These are phyloP conservation scores for Latrodectus geometricus DNA, from an alignment of 1,140 invertebrate genomes.

Conservation along the genomic window DNA sequence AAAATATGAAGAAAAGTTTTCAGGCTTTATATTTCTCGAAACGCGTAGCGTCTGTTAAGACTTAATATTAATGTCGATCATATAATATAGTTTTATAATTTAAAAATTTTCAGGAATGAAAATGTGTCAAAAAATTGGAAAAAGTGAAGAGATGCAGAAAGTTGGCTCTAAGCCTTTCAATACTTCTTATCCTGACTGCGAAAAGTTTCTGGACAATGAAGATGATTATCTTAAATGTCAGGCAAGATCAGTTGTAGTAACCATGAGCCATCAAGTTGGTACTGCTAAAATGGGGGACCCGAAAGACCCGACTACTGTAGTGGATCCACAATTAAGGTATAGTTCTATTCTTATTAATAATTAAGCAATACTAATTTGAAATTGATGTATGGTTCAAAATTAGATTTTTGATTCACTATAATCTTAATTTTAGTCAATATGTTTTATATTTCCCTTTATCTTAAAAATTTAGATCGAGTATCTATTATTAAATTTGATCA, in stretches of 20 bases:
- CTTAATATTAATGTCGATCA: no score
- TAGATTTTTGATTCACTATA: background rate
- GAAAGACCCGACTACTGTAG: conserved; percentile 81
- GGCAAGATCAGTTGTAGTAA: conserved; percentile 85
- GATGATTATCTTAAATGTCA: conserved; percentile 88
- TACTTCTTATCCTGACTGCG: conserved; percentile 81
- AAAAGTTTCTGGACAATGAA: conserved; percentile 77
- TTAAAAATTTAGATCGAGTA: no score
- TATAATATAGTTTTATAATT: background rate
- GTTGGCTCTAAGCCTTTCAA: conserved; percentile 81
- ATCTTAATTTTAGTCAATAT: background rate
- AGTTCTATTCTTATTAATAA: no score
- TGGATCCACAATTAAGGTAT: conserved; percentile 78
- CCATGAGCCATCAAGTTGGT: conserved; percentile 76
- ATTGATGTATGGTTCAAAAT: background rate
- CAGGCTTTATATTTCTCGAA: no score
- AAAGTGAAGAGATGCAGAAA: conserved; percentile 42
- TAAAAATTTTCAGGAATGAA: conserved; percentile 12
- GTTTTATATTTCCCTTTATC: no score
- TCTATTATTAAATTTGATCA: no score
- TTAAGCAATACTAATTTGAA: background rate
- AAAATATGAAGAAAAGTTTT: no score
- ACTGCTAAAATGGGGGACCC: conserved; percentile 84
- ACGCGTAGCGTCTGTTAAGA: no score
- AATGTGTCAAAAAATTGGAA: background rate